Evolutionary conservation across 2,888 invertebrate species (phyloP), one percentile per base, ranked within the genome.

Genomic region (Phrixothrix hirtus): DNA sequence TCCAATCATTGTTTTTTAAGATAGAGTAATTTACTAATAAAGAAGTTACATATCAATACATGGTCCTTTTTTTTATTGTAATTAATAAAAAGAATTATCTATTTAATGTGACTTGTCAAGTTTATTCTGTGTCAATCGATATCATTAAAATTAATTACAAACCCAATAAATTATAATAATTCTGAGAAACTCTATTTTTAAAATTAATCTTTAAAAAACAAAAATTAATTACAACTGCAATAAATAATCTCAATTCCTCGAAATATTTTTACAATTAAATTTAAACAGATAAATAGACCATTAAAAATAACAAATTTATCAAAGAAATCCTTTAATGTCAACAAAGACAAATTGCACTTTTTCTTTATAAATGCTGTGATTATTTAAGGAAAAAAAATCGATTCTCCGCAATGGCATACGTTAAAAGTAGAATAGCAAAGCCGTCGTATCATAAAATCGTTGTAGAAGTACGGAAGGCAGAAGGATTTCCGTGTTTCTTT

Each of bases 401-500:
- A 46, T 47, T 32, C 16, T 10, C 38, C 15, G 15, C 31, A 13
- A 38, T 37, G 31, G 21, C 25, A 36, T 32, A 38, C 25, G 15
- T 9, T 38, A 17, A 12, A 38, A 34, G 32, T 32, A 26, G 25
- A 39, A 32, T 39, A 39, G 31, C 21, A 38, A 46, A 27, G 32
- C 38, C 32, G 47, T 32, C 32, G 34, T 38, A 38, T 47, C 47
- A 32, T 47, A 47, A 47, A 47, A 39, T 39, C 37, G 38, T 32
- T 38, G 38, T 47, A 47, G 39, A 38, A 38, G 15, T 39, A 34
- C 46, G 38, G 38, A 47, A 37, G 38, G 32, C 21, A 39, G 47
- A 47, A 47, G 47, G 38, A 47, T 47, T 47, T 47, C 38, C 47
- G 47, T 47, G 47, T 47, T 47, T 17, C 38, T 32, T 32, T 15